Percentiles rank a stretch among this genome's conserved stretches.
Conservation (phyloP, 92 coral and sea anemone species). For the Palythoa caribaeorum region DNA sequence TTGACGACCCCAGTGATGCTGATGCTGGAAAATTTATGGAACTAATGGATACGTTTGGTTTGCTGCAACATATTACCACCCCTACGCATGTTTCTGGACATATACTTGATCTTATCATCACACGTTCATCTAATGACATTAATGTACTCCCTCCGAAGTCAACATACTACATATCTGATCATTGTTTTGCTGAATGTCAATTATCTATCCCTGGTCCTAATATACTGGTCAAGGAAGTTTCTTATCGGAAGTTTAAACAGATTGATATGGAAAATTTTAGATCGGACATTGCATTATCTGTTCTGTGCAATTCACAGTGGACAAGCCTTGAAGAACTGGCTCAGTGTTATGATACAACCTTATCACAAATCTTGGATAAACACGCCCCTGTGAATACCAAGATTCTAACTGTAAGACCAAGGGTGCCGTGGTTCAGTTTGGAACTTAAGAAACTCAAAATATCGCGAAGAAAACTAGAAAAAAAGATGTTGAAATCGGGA, state of each 20-base stretch:
- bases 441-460: constrained; percentile 44
- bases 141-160: constrained; percentile 28
- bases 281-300: constrained; percentile 11
- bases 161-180: constrained; percentile 56
- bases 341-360: constrained; percentile 42
- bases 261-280: constrained; percentile 25
- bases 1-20: neutral
- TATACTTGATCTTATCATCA: neutral
- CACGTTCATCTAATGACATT: neutral
- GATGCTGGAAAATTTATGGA: neutral
- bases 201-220: neutral
- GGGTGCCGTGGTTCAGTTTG: constrained; percentile 56
- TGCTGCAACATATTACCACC: constrained; percentile 1
- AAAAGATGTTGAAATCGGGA: constrained; percentile 39
- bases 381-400: constrained; percentile 61
- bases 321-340: constrained; percentile 49
- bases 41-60: constrained; percentile 16
- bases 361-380: constrained; percentile 59
- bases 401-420: constrained; percentile 33
- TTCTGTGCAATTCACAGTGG: constrained; percentile 5
- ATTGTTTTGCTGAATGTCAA: constrained; percentile 62
- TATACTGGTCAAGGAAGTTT: constrained; percentile 1
- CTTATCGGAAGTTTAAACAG: constrained; percentile 32
- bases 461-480: constrained; percentile 32
- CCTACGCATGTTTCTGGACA: neutral